These are phyloP conservation scores for Danio choprae DNA, from an alignment of 2,797 vertebrate genomes.

Conservation along the genomic window DNA sequence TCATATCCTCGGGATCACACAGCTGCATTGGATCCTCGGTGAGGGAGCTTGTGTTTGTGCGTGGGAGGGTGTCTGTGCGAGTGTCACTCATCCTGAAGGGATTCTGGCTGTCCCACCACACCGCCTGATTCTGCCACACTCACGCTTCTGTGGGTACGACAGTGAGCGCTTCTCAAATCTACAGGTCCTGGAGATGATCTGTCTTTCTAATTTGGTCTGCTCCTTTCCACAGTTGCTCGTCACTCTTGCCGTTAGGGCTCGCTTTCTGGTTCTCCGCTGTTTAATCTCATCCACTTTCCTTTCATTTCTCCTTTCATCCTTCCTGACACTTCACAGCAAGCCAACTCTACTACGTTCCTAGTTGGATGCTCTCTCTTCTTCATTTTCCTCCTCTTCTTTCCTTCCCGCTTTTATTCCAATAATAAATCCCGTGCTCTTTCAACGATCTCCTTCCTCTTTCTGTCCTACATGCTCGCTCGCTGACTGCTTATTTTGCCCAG, in stretches of 20 bases:
- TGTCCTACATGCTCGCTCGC: constrained; percentile 18
- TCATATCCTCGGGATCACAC: constrained; percentile 72
- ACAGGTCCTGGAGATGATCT: constrained; percentile 21
- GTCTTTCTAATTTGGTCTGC: constrained; percentile 51
- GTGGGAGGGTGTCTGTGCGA: constrained; percentile 33
- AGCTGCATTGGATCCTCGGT: constrained; percentile 74
- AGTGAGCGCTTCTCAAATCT: constrained; percentile 34
- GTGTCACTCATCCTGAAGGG: constrained; percentile 50
- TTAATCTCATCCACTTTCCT: constrained; percentile 47
- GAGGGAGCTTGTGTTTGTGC: constrained; percentile 35
- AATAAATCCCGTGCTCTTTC: constrained; percentile 66
- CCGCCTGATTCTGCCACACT: constrained; percentile 61
- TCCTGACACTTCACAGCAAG: constrained; percentile 62
- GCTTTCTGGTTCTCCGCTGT: constrained; percentile 58
- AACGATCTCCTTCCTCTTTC: constrained; percentile 52
- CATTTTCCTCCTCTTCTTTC: constrained; percentile 35
- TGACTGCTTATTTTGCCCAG: constrained; percentile 64
- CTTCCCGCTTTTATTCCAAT: constrained; percentile 67
- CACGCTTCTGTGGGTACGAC: constrained; percentile 48
- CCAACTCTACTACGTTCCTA: constrained; percentile 68
- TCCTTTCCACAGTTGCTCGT: constrained; percentile 13
- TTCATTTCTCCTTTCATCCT: constrained; percentile 59
- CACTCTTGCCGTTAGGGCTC: constrained; percentile 56
- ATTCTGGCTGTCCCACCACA: constrained; percentile 71
- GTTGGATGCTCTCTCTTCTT: constrained; percentile 47